Evolutionary conservation across 1,140 invertebrate species (phyloP).

Genomic region (Bombus impatiens): DNA sequence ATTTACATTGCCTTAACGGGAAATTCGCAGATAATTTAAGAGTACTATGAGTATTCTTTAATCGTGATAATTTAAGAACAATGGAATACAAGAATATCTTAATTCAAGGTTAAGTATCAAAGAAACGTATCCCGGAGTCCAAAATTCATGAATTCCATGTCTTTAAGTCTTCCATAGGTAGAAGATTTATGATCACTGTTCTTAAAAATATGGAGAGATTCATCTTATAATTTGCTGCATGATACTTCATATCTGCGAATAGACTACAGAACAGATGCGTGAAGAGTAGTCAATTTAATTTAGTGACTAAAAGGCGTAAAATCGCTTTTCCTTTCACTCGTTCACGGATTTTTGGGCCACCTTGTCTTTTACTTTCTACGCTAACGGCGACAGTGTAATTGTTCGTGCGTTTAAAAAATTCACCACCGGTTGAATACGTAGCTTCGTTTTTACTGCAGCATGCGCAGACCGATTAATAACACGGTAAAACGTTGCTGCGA

Average conservation of each 20-base stretch:
- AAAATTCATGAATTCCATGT: not conserved
- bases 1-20: not conserved
- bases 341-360: not conserved
- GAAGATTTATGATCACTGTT: too few relatives aligned
- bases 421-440: not conserved
- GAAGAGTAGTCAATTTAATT: not conserved
- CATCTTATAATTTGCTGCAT: not conserved
- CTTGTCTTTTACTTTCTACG: conserved; percentile 14
- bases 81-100: not conserved
- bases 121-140: too few relatives aligned
- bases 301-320: not conserved
- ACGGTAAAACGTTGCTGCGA: not conserved
- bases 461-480: conserved; percentile 15
- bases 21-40: not conserved
- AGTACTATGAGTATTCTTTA: not conserved
- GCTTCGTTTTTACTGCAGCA: not conserved
- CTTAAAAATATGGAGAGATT: not conserved
- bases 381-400: conserved; percentile 27
- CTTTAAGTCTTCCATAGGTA: too few relatives aligned
- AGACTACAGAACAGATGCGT: not conserved
- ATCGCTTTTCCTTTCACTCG: conserved; percentile 27
- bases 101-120: not conserved
- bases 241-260: not conserved
- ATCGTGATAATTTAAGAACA: not conserved
- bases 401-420: conserved; percentile 2